Evolutionary conservation across 2,113 vertebrate species (phyloP), one percentile per base, ranked within the genome.

Genomic region (Vulpes vulpes): DNA sequence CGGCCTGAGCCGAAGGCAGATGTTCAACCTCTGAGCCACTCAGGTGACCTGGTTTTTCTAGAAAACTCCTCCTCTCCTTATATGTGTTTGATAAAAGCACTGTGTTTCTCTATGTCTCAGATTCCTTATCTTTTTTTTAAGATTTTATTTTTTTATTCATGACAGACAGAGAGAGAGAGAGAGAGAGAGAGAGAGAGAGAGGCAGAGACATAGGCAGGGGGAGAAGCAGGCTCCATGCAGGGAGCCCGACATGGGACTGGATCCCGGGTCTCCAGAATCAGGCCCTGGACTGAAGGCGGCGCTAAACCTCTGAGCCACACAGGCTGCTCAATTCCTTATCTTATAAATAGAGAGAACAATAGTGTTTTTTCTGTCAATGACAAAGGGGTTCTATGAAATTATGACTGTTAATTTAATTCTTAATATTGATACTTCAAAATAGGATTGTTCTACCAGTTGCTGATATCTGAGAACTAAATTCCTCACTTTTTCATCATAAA

Each of bases 381-480:
- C 67, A 32, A 60, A 85, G 23, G 9, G 62, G 80, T 91, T 84
- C 32, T 88, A 2, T 76, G 1, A 96, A 59, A 80, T 38, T 57
- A 55, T 17, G 32, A 25, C 15, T 38, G 2, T 51, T 81, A n/a
- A 79, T 19, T 51, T 87, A n/a, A 74, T 69, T 73, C 62, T 95
- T 82, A 65, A 65, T 10, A 22, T 17, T 22, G 60, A 69, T 30
- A 59, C 9, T 79, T 27, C 49, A 73, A 71, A 85, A 79, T 27
- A 43, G 3, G 22, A 91, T 11, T 76, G 0, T 89, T 96, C 8
- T 74, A 27, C 3, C 78, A 51, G 35, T 65, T 89, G 11, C 30
- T 97, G 71, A 22, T 65, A 59, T 86, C 73, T 95, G 27, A 73
- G 43, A 84, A 35, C 22, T 74, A 91, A 86, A 74, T 83, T 55